These are phyloP conservation scores for Nomada ruficornis DNA, from an alignment of 2,888 invertebrate species.

Conservation along the genomic window DNA sequence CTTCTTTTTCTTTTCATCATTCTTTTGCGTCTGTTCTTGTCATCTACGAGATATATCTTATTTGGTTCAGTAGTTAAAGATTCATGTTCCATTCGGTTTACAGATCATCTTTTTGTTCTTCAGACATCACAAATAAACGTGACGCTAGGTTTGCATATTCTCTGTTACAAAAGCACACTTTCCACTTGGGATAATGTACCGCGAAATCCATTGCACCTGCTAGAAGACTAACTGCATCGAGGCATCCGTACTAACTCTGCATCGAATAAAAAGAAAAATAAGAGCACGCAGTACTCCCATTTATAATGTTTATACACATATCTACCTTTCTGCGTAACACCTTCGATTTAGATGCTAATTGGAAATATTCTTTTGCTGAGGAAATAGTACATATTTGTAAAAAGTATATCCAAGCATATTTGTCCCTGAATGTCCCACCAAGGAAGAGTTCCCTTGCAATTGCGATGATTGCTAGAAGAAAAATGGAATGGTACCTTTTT, in stretches of 20 bases:
- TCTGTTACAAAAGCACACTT: slow-evolving; percentile 17
- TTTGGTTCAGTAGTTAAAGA: slow-evolving; percentile 7
- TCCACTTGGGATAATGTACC: slow-evolving; percentile 25
- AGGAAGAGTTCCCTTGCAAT: slow-evolving; percentile 2
- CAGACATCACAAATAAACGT: background rate
- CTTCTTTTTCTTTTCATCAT: background rate
- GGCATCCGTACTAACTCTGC: slow-evolving; percentile 1
- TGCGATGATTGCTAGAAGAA: background rate
- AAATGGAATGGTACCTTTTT: background rate
- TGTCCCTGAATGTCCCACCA: slow-evolving; percentile 10
- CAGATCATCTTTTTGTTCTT: background rate
- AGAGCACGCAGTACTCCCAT: background rate
- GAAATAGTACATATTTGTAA: background rate
- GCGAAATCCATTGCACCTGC: background rate
- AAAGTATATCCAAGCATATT: background rate
- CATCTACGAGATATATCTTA: background rate
- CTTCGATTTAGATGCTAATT: no score
- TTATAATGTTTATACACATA: background rate
- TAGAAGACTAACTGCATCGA: slow-evolving; percentile 26
- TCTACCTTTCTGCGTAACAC: no score
- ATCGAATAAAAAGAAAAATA: background rate
- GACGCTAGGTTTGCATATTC: background rate
- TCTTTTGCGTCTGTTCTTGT: background rate
- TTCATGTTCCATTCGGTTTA: slow-evolving; percentile 23
- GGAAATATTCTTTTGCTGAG: no score